Conservation (phyloP, 2,888 invertebrate species). For the Sericinus montela region DNA sequence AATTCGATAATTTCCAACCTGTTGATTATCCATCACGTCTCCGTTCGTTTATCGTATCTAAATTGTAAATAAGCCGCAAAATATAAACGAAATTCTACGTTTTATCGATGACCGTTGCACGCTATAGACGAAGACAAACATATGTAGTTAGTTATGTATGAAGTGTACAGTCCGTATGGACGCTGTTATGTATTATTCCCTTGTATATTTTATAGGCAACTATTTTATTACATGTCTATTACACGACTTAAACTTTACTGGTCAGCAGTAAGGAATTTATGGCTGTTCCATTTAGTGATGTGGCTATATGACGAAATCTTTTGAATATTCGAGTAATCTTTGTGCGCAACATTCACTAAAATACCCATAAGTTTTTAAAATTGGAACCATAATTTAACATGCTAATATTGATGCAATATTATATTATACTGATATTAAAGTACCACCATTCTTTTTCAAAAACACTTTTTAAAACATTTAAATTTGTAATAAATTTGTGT, state of each 20-base stretch:
- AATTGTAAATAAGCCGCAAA: slow-evolving; percentile 24
- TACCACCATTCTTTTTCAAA: no score
- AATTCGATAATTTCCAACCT: slow-evolving; percentile 27
- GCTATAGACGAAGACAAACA: slow-evolving; percentile 33
- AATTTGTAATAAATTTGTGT: no score
- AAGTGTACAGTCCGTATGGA: slow-evolving; percentile 29
- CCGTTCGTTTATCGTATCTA: slow-evolving; percentile 17
- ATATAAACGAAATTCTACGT: slow-evolving; percentile 34
- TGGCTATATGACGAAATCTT: slow-evolving; percentile 6
- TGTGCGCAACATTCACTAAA: no score
- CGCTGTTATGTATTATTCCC: slow-evolving; percentile 22
- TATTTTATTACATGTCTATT: slow-evolving; percentile 28
- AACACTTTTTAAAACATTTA: no score
- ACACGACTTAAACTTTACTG: slow-evolving; percentile 19
- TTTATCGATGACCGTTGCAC: slow-evolving; percentile 33
- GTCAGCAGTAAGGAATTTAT: slow-evolving; percentile 7
- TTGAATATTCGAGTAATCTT: background rate
- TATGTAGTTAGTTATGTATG: slow-evolving; percentile 22
- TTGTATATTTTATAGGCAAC: slow-evolving; percentile 22
- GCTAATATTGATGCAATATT: no score
- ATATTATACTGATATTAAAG: no score
- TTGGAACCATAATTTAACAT: no score
- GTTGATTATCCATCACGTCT: slow-evolving; percentile 38
- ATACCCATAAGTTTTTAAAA: no score
- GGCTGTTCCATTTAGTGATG: slow-evolving; percentile 1